Conservation (phyloP, 1,140 invertebrate genomes). For the Uloborus diversus region DNA sequence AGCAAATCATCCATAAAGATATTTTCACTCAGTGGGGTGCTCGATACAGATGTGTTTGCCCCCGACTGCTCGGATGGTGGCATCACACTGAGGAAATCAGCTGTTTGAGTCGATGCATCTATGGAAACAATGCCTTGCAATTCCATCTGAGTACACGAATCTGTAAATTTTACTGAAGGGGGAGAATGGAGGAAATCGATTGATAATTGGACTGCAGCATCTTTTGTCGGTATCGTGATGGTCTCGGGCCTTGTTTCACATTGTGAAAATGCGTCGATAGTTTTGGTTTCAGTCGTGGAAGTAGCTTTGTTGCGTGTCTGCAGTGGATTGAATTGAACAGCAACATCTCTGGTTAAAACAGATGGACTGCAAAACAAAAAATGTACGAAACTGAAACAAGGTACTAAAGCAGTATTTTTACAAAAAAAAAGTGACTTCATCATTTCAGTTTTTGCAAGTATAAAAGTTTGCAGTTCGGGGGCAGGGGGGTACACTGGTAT, state of each 20-base stretch:
- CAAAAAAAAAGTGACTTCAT: too few relatives aligned
- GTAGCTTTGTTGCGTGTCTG: conserved; percentile 13
- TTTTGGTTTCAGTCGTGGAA: neutral
- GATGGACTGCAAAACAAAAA: too few relatives aligned
- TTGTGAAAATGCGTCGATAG: neutral
- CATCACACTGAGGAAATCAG: neutral
- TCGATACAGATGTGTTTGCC: conserved; percentile 11
- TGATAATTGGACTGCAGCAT: too few relatives aligned
- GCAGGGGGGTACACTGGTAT: too few relatives aligned
- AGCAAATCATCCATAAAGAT: conserved; percentile 41
- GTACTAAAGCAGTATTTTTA: too few relatives aligned
- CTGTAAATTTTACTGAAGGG: neutral
- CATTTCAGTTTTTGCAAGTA: too few relatives aligned
- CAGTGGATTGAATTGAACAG: conserved; percentile 18
- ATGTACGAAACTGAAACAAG: too few relatives aligned
- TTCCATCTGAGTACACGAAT: neutral
- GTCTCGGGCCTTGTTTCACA: neutral
- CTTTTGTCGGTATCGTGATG: neutral
- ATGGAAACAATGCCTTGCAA: neutral
- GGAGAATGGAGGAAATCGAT: too few relatives aligned
- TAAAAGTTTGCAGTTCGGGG: too few relatives aligned
- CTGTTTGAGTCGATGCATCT: neutral
- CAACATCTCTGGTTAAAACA: conserved; percentile 25
- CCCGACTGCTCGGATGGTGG: neutral
- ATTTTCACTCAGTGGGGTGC: conserved; percentile 37